phyloP scores from a whole-genome alignment of 2,888 invertebrate species.

The Trisateles emortualis region DNA sequence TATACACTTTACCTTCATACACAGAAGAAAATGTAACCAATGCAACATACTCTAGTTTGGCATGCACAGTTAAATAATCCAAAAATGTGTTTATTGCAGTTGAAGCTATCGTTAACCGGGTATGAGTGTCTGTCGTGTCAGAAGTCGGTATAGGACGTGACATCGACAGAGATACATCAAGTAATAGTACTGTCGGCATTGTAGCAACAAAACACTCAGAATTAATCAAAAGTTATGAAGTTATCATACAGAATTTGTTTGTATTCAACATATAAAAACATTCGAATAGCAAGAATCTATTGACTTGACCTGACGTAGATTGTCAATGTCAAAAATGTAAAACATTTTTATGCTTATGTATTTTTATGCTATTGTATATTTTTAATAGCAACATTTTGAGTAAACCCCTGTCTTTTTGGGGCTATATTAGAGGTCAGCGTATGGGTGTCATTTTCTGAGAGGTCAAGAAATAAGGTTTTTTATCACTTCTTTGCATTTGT shows the following conservation, averaged over 20 bases:
- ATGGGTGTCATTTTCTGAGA: no score
- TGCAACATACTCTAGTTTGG: slow-evolving; percentile 79
- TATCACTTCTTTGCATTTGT: no score
- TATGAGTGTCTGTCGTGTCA: slow-evolving; percentile 73
- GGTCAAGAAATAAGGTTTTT: no score
- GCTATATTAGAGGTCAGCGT: no score
- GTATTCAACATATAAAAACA: background rate
- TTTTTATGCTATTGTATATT: no score
- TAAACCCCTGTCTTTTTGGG: no score
- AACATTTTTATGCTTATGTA: no score
- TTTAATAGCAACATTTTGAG: no score
- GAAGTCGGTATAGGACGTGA: slow-evolving; percentile 73
- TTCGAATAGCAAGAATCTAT: slow-evolving; percentile 1
- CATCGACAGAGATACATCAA: slow-evolving; percentile 82
- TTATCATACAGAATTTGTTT: slow-evolving; percentile 9
- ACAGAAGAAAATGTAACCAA: slow-evolving; percentile 76
- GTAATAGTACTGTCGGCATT: slow-evolving; percentile 79
- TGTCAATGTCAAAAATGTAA: background rate
- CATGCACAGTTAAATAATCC: slow-evolving; percentile 74
- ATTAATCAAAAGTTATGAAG: slow-evolving; percentile 1
- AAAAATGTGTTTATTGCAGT: slow-evolving; percentile 77
- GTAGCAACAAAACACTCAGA: slow-evolving; percentile 29
- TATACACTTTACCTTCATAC: slow-evolving; percentile 71
- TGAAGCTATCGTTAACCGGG: slow-evolving; percentile 72
- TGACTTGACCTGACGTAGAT: background rate